phyloP scores from a whole-genome alignment of 2,113 vertebrate species.

The Elanus axillaris region DNA sequence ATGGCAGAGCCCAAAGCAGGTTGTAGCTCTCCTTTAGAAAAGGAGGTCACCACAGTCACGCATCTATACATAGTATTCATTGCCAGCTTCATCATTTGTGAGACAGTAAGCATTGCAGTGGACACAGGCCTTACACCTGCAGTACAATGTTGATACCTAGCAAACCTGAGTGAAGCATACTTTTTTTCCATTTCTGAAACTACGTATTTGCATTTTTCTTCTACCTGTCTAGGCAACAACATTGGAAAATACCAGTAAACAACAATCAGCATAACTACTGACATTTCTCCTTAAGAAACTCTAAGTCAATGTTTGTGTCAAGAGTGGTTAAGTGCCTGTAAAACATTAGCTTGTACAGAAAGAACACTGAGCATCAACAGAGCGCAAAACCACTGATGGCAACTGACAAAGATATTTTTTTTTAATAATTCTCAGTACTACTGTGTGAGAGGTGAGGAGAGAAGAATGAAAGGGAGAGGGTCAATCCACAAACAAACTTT shows the following conservation, averaged over 20 bases:
- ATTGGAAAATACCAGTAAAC: not conserved
- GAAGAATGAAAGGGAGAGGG: not conserved
- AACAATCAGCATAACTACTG: not conserved
- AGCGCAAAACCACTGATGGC: not conserved
- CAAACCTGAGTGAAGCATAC: not conserved
- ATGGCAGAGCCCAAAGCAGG: not conserved
- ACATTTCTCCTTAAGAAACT: not conserved
- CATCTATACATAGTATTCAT: not conserved
- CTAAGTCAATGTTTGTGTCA: not conserved
- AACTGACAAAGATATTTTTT: not conserved
- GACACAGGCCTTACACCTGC: not conserved
- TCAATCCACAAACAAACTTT: not conserved
- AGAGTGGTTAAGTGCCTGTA: not conserved
- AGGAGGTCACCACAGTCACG: not conserved
- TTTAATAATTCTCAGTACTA: not conserved
- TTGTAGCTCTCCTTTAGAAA: not conserved
- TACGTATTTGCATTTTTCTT: not conserved
- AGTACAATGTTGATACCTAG: not conserved
- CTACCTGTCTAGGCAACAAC: not conserved
- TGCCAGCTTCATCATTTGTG: not conserved
- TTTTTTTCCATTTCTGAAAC: not conserved
- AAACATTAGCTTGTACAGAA: conserved; percentile 5
- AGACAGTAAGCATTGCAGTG: not conserved
- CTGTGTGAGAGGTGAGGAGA: not conserved
- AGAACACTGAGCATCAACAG: not conserved